Evolutionary conservation across 2,888 invertebrate species (phyloP).

Genomic region (Tachina grossa): DNA sequence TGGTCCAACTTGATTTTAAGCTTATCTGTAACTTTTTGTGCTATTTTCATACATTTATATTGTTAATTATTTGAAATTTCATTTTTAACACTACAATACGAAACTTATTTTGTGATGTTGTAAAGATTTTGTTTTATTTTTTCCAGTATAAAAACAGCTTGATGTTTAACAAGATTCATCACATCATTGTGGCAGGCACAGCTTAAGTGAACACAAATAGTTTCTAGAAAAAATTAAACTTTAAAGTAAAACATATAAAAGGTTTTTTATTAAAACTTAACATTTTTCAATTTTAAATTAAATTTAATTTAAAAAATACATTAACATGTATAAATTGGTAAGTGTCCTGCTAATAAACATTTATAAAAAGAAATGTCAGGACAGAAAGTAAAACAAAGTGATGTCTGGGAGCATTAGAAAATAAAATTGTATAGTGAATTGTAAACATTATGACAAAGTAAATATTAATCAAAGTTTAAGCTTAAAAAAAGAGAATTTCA

Average conservation of each 20-base stretch:
- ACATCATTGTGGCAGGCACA: conserved; percentile 67
- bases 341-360: conserved; percentile 61
- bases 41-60: conserved; percentile 12
- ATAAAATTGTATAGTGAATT: background rate
- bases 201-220: conserved; percentile 41
- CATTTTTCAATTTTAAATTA: background rate
- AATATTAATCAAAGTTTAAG: too few species aligned
- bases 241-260: conserved; percentile 10
- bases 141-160: conserved; percentile 73
- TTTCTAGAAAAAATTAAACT: background rate
- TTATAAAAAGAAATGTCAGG: background rate
- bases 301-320: conserved; percentile 3
- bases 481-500: too few species aligned
- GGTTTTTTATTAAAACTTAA: background rate
- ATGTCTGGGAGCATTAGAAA: too few species aligned
- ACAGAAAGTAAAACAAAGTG: background rate
- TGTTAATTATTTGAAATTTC: conserved; percentile 50
- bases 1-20: conserved; percentile 43
- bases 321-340: conserved; percentile 74
- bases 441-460: background rate
- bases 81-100: conserved; percentile 1
- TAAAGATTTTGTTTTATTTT: conserved; percentile 47
- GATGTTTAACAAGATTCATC: conserved; percentile 67
- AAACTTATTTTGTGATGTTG: conserved; percentile 29
- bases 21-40: conserved; percentile 11